Evolutionary conservation across 2,888 invertebrate species (phyloP).

Genomic region (Aspidapion aeneum): DNA sequence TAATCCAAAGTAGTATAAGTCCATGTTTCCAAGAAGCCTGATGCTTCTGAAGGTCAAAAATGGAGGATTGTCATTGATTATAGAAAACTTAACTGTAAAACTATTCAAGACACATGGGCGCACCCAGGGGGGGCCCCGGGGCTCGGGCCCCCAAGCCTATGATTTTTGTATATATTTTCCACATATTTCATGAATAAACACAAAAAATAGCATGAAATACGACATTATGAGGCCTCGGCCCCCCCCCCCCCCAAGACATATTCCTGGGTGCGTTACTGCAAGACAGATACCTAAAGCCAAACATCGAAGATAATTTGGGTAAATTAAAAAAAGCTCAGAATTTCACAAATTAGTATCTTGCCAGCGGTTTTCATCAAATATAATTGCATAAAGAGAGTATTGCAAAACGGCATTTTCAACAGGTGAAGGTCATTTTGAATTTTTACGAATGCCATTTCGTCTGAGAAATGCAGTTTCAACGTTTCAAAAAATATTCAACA

Average conservation of each 20-base stretch:
- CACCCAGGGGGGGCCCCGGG: too few relatives aligned
- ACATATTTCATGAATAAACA: too few relatives aligned
- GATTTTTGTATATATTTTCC: too few relatives aligned
- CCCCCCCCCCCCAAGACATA: too few relatives aligned
- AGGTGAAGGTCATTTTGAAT: slow-evolving; percentile 28
- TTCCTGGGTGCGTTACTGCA: too few relatives aligned
- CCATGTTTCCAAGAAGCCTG: slow-evolving; percentile 25
- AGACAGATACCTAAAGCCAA: slow-evolving; percentile 25
- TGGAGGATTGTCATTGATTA: slow-evolving; percentile 27
- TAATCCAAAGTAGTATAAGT: slow-evolving; percentile 21
- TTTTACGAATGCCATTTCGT: slow-evolving; percentile 32
- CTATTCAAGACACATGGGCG: too few relatives aligned
- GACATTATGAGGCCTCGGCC: too few relatives aligned
- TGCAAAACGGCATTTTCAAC: slow-evolving; percentile 23
- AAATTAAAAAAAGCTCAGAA: slow-evolving; percentile 25
- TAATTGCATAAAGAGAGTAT: slow-evolving; percentile 21
- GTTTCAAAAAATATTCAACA: slow-evolving; percentile 32
- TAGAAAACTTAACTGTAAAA: slow-evolving; percentile 23
- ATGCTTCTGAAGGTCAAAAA: slow-evolving; percentile 24
- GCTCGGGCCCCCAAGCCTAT: too few relatives aligned
- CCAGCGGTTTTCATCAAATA: slow-evolving; percentile 26
- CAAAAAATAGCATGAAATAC: too few relatives aligned
- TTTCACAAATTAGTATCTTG: slow-evolving; percentile 23
- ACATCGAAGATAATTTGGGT: background rate
- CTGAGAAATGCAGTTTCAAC: slow-evolving; percentile 31